These are phyloP conservation scores for Cryptoleucopteryx plumbea DNA, from an alignment of 2,113 vertebrate species.

Conservation along the genomic window DNA sequence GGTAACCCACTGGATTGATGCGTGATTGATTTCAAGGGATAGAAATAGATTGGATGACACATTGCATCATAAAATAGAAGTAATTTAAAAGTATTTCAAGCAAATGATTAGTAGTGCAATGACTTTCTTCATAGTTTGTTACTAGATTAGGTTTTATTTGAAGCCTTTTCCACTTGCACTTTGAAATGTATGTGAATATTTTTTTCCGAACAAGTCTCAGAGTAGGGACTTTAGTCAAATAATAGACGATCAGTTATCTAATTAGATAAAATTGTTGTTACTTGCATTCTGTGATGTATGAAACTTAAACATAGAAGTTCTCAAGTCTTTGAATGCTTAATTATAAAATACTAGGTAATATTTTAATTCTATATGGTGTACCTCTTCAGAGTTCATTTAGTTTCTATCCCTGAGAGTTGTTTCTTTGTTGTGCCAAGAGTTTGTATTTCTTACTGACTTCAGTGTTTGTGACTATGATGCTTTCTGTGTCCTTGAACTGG, in stretches of 20 bases:
- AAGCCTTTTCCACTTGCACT: not conserved
- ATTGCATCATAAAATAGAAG: not conserved
- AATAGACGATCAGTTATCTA: not conserved
- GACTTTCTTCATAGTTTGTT: not conserved
- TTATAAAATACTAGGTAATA: not conserved
- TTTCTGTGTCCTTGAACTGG: not conserved
- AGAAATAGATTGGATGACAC: not conserved
- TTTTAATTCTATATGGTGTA: not conserved
- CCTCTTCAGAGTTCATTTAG: not conserved
- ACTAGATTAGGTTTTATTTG: not conserved
- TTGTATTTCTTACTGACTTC: not conserved
- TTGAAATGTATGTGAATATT: not conserved
- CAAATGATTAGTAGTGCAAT: not conserved
- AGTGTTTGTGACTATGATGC: not conserved
- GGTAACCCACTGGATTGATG: not conserved
- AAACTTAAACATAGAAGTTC: not conserved
- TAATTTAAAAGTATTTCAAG: not conserved
- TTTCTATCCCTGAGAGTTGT: not conserved
- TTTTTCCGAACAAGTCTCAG: not conserved
- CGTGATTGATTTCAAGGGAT: not conserved
- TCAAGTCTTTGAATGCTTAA: not conserved
- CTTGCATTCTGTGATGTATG: not conserved
- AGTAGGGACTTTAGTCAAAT: not conserved
- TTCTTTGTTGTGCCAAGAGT: not conserved
- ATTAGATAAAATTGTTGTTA: not conserved